Percentiles rank a stretch among this genome's conserved stretches.
phyloP scores from a whole-genome alignment of 2,797 vertebrate species.

The Acomys russatus region DNA sequence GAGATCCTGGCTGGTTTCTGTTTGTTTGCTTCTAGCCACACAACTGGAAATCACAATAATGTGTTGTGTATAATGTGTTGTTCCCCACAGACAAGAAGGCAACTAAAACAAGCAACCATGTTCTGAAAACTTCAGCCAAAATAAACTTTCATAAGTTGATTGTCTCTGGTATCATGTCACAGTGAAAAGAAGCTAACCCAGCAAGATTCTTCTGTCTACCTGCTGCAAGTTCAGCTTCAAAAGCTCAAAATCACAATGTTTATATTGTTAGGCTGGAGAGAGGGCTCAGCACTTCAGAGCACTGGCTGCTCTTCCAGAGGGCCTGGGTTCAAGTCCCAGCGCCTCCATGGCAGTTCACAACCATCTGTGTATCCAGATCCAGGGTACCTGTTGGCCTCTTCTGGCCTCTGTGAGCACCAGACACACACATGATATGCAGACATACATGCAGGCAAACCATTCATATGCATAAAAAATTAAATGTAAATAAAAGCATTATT shows the following conservation, averaged over 20 bases:
- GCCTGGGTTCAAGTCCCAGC: neutral
- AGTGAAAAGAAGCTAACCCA: neutral
- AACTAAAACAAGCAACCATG: neutral
- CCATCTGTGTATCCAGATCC: neutral
- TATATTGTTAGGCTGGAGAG: neutral
- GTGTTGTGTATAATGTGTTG: neutral
- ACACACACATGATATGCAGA: neutral
- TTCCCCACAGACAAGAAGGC: neutral
- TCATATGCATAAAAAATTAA: neutral
- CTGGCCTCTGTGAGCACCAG: neutral
- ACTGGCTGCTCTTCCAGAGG: neutral
- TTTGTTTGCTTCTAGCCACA: neutral
- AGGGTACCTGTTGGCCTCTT: neutral
- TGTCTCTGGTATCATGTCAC: neutral
- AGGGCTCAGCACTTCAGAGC: neutral
- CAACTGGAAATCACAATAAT: neutral
- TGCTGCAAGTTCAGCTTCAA: neutral
- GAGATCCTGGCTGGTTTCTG: neutral
- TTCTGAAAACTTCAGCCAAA: neutral
- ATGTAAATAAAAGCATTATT: conserved; percentile 23
- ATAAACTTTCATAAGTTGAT: neutral
- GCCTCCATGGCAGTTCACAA: no score
- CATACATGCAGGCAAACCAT: neutral
- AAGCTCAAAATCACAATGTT: neutral
- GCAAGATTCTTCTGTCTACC: neutral